Percentiles rank a stretch among this genome's conserved stretches.
Conservation (phyloP, 2,113 vertebrate genomes). For the Vulpes lagopus region DNA sequence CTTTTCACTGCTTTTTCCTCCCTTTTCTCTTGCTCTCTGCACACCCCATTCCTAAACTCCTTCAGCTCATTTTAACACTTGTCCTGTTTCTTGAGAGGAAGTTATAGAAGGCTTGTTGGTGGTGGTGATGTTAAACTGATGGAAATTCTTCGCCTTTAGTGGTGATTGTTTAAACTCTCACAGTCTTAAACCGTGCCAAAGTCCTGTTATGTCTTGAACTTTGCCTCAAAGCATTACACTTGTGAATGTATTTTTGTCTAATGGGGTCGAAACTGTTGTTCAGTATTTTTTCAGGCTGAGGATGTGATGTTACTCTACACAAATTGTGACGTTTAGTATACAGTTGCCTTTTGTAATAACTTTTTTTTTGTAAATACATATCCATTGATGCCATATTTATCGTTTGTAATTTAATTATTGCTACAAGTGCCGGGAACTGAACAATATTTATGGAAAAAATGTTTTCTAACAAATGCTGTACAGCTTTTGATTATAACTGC, state of each 20-base stretch:
- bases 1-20: constrained; percentile 60
- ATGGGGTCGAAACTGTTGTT: constrained; percentile 98
- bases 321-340: constrained; percentile 98
- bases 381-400: constrained; percentile 99
- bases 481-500: constrained; percentile 99
- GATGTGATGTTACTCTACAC: constrained; percentile 96
- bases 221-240: constrained; percentile 94
- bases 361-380: constrained; percentile 99
- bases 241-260: constrained; percentile 99
- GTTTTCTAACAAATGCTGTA: constrained; percentile 99
- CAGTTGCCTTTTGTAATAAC: constrained; percentile 99
- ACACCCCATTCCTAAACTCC: constrained; percentile 71
- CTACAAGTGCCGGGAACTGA: constrained; percentile 97
- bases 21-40: constrained; percentile 74
- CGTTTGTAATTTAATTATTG: constrained; percentile 99
- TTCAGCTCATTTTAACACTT: constrained; percentile 82
- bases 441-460: constrained; percentile 99
- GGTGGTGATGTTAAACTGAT: constrained; percentile 92
- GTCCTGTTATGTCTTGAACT: constrained; percentile 99
- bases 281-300: constrained; percentile 97
- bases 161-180: constrained; percentile 98
- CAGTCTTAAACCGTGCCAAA: constrained; percentile 99
- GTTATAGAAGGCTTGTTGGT: constrained; percentile 90
- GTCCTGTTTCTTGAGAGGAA: constrained; percentile 90
- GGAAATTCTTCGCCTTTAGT: constrained; percentile 95